phyloP scores from a whole-genome alignment of 2,113 vertebrate species.

The Setophaga coronata region DNA sequence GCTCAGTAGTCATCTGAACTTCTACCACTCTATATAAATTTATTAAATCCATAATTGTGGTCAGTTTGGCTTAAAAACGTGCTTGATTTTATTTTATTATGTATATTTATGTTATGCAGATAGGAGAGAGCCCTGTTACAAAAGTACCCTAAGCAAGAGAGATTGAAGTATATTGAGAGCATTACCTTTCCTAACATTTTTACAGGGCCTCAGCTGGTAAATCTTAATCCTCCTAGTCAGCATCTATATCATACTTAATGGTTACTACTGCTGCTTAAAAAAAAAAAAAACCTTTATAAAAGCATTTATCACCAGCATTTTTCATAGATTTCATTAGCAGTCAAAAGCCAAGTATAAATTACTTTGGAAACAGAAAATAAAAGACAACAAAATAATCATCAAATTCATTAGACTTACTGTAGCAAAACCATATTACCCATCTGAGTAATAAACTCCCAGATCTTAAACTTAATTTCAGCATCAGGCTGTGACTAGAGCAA shows the following conservation, averaged over 20 bases:
- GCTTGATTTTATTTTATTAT: not conserved
- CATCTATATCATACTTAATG: not conserved
- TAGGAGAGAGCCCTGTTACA: not conserved
- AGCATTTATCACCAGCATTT: not conserved
- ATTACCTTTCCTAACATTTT: not conserved
- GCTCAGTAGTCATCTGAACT: not conserved
- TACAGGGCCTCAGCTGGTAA: not conserved
- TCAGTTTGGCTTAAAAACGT: not conserved
- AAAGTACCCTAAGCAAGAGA: not conserved
- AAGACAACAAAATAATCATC: not conserved
- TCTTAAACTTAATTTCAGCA: constrained; percentile 17
- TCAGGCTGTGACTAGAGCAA: constrained; percentile 20
- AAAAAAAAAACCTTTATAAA: not conserved
- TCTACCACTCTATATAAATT: not conserved
- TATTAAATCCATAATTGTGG: not conserved
- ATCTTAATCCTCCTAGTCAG: not conserved
- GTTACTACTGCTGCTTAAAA: not conserved
- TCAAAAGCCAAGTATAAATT: not conserved
- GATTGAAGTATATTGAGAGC: not conserved
- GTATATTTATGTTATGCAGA: not conserved
- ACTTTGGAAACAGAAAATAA: not conserved
- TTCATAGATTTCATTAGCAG: not conserved
- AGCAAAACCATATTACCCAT: not conserved
- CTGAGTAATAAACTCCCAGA: constrained; percentile 3
- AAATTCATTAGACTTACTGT: constrained; percentile 29